Evolutionary conservation across 2,797 vertebrate genomes (phyloP).

Genomic region (Xyrichtys novacula): DNA sequence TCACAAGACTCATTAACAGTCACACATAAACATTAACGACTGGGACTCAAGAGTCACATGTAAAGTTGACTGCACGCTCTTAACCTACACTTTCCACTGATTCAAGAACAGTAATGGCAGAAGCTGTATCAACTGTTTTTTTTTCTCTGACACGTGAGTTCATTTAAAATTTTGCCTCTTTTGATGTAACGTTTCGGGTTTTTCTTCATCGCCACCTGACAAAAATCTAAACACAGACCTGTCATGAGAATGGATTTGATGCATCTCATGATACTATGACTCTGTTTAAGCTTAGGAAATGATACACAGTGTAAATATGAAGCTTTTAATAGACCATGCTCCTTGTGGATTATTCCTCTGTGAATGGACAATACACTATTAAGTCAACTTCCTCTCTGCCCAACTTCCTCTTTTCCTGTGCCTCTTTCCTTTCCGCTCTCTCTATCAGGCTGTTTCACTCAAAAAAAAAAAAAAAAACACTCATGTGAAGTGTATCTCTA

Average conservation of each 20-base stretch:
- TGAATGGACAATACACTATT: conserved; percentile 51
- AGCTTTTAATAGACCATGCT: conserved; percentile 35
- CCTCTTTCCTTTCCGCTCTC: conserved; percentile 37
- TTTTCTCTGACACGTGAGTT: conserved; percentile 5
- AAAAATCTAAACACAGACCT: conserved; percentile 2
- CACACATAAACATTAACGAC: conserved; percentile 10
- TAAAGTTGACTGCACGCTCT: conserved; percentile 9
- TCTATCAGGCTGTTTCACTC: conserved; percentile 6
- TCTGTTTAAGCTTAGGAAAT: conserved; percentile 2
- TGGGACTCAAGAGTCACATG: conserved; percentile 7
- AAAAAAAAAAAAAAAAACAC: conserved; percentile 5
- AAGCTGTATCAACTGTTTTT: conserved; percentile 10
- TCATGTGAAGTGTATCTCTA: too few relatives aligned
- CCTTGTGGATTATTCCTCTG: conserved; percentile 32
- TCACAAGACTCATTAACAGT: background rate
- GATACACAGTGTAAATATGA: conserved; percentile 6
- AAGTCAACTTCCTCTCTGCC: conserved; percentile 58
- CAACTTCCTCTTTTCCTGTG: conserved; percentile 54
- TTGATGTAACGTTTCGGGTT: background rate
- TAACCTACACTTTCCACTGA: conserved; percentile 8
- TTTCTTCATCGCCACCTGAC: background rate
- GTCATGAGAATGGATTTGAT: conserved; percentile 1
- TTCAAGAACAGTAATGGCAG: conserved; percentile 24
- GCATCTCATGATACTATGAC: background rate
- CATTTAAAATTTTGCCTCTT: background rate